Evolutionary conservation across 2,888 invertebrate genomes (phyloP), one percentile per base, ranked within the genome.

Genomic region (Galerucella calmariensis): DNA sequence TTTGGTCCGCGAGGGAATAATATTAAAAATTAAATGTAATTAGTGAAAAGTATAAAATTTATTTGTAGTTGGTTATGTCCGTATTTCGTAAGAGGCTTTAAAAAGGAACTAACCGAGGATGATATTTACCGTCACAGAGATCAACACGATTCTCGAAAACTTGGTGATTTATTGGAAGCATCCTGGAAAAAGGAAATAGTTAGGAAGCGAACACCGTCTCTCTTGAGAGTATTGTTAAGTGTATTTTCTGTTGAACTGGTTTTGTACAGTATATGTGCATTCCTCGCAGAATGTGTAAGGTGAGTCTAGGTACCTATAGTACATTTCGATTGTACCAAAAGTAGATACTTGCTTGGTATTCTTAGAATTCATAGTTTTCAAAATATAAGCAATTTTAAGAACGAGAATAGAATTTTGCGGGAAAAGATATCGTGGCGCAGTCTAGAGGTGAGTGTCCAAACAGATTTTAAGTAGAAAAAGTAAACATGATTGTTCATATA

Each of bases 121-220:
- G 90, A 91, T 82, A 83, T 91, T 24, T 89, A 87, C 78, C 85
- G 86, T 74, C 85, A 88, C 11, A 83, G 90, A 9, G 83, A 85
- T 69, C 85, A 86, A 70, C 89, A 90, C 79, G 84, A 85, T 56
- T 89, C 90, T 0, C 82, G 73, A 35, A 51, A 48, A 24, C 81
- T 90, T 24, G 89, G 89, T 14, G 83, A 88, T 75, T 82, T 79
- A 71, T 79, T 90, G 20, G 86, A 88, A 81, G 76, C 74, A 20
- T 81, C 79, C 58, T 85, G 85, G 85, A 75, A 79, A 24, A 74
- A 79, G 12, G 81, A 85, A 77, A 41, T 77, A 6, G 65, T 77
- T 53, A 67, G 68, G 46, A 79, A 79, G 35, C 76, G 71, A 16
- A 75, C 81, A 16, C 83, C 82, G 8, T 84, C 83, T 12, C 76